Conservation (phyloP, 2,113 vertebrate species). For the Myxocyprinus asiaticus region DNA sequence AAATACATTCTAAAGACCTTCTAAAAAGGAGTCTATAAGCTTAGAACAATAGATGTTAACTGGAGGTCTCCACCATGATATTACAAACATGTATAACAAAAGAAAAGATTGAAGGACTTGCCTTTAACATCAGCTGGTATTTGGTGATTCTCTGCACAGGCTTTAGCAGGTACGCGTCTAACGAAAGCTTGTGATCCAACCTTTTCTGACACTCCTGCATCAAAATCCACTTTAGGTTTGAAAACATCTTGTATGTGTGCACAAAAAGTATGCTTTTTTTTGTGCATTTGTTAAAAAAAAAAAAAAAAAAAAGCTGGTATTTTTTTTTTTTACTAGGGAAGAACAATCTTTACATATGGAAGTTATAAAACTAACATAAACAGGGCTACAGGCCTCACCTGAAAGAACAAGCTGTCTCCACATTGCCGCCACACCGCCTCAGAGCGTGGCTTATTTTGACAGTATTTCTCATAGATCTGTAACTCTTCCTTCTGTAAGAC, state of each 20-base stretch:
- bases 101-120: constrained; percentile 27
- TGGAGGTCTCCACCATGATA: no score
- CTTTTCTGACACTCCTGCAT: constrained; percentile 85
- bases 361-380: no score
- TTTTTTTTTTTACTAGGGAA: no score
- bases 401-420: constrained; percentile 90
- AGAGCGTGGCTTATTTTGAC: constrained; percentile 93
- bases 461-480: constrained; percentile 94
- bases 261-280: no score
- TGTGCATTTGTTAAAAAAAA: background rate
- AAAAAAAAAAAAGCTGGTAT: no score
- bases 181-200: constrained; percentile 88
- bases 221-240: constrained; percentile 2
- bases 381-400: constrained; percentile 69
- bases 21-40: no score
- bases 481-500: constrained; percentile 88
- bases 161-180: constrained; percentile 90
- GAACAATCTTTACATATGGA: background rate
- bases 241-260: no score
- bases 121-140: constrained; percentile 89
- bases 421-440: constrained; percentile 92
- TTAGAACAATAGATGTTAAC: no score
- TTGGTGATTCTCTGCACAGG: constrained; percentile 93
- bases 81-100: background rate
- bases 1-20: no score